Base-by-base conservation (phyloP, 2,797 vertebrate genomes). In the Todus mexicanus region DNA sequence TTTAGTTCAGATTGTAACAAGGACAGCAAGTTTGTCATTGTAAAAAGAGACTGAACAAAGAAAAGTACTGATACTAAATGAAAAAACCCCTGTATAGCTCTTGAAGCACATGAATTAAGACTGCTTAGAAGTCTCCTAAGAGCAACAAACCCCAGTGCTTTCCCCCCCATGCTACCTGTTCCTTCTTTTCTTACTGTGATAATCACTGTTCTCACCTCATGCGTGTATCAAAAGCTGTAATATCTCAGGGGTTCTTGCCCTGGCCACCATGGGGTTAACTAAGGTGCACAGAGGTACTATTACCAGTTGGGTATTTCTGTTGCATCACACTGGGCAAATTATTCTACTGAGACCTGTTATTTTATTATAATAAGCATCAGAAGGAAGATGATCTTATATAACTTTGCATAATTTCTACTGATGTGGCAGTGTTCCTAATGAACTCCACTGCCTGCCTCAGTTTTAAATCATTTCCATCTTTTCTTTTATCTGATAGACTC, bases 351-450 rank as follows among this genome's bases (percentile, higher is more conserved):
- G 42, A 78, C 84, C 70, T 95, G 64, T 87, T 81, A 64, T 88
- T 94, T 95, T 89, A 35, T 75, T 72, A 38, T 70, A 89, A 83
- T 59, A 78, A 92, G 70, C 82, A 89, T 87, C 54, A 83, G 65
- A 77, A 85, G 54, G 38, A 87, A 73, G 50, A 26, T 43, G 54
- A 64, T 78, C 37, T 85, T 87, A 19, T 6, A 25, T 31, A 66
- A 53, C 43, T 45, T 84, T 0, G 1, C 79, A 61, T 75, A 81
- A 63, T 51, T 84, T 77, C 76, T 61, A 17, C 21, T 22, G 20
- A 33, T 63, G 47, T 37, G 22, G n/a, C 50, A 51, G 66, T 21
- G 27, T 57, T 71, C 48, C 42, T 88, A 64, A 71, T 15, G 11
- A 61, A 53, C 54, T n/a, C 45, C 59, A 69, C 51, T 60, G 51